Base-by-base conservation (phyloP, 2,113 vertebrate species). In the Xyliphius kryptos region DNA sequence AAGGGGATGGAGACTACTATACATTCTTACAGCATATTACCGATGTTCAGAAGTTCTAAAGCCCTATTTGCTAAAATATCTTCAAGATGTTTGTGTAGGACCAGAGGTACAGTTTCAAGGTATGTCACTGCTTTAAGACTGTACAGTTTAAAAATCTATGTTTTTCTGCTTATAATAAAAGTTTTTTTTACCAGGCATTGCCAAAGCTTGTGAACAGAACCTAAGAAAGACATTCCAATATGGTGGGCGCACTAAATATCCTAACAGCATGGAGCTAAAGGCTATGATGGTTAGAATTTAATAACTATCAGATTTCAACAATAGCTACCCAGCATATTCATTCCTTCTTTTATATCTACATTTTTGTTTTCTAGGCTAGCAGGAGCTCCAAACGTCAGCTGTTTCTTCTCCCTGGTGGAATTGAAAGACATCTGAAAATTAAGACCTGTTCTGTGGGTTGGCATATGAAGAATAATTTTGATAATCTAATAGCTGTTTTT, bases 311-410 rank as follows among this genome's bases (percentile, higher is more conserved):
- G n/a, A n/a, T n/a, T n/a, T n/a, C n/a, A n/a, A n/a, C n/a, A n/a
- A n/a, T n/a, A n/a, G n/a, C n/a, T n/a, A n/a, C n/a, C n/a, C n/a
- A n/a, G n/a, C n/a, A n/a, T n/a, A n/a, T n/a, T n/a, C n/a, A n/a
- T n/a, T n/a, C n/a, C n/a, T n/a, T n/a, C n/a, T n/a, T n/a, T n/a
- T n/a, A n/a, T n/a, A n/a, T n/a, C n/a, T n/a, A n/a, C n/a, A n/a
- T n/a, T 37, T n/a, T 3, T 0, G n/a, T n/a, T n/a, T n/a, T n/a
- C n/a, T 76, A 99, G 96, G 94, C 94, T 0, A 95, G 96, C 48
- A 89, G 96, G 56, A 99, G 93, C 53, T 94, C 96, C 53, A 99
- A 98, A 74, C 90, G 96, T n/a, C 96, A 99, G 81, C 86, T 97
- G 70, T 91, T 98, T 65, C 90, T 97, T 67, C 87, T 99, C 69